Percentiles rank a stretch among this genome's conserved stretches.
Evolutionary conservation across 2,888 invertebrate species (phyloP).

Genomic region (Gandaritis pyraliata): DNA sequence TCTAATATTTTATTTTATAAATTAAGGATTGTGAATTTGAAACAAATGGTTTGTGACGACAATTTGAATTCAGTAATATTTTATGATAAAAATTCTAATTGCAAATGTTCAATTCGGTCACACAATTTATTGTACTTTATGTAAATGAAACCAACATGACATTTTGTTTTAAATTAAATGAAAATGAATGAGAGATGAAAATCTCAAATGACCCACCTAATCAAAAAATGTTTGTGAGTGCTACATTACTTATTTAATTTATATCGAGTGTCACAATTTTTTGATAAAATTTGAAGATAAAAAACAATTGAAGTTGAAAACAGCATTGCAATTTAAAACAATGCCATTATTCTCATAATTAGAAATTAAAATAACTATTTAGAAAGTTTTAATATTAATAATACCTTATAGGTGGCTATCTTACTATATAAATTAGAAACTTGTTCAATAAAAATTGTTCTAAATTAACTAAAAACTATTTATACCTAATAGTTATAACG

Average conservation of each 20-base stretch:
- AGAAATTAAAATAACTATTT: constrained; percentile 53
- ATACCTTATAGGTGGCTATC: constrained; percentile 67
- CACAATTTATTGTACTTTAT: background rate
- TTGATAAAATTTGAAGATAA: too few species aligned
- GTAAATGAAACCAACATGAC: background rate
- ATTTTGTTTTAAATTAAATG: background rate
- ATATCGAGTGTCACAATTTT: too few species aligned
- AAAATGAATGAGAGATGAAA: background rate
- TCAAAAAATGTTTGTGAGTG: too few species aligned
- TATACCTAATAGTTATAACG: constrained; percentile 67
- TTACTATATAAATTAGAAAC: constrained; percentile 68
- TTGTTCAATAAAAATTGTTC: constrained; percentile 81
- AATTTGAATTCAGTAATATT: background rate
- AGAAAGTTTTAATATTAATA: constrained; percentile 59
- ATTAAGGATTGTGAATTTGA: constrained; percentile 6
- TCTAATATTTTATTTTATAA: constrained; percentile 1
- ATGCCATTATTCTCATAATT: constrained; percentile 57
- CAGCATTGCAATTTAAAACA: constrained; percentile 23
- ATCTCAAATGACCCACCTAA: too few species aligned
- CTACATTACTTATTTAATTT: background rate
- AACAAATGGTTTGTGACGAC: constrained; percentile 10
- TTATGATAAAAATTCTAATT: background rate
- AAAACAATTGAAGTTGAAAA: background rate
- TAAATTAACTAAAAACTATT: constrained; percentile 62
- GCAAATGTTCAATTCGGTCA: background rate